These are phyloP conservation scores for Cynoglossus semilaevis DNA, from an alignment of 2,113 vertebrate species.

Conservation along the genomic window DNA sequence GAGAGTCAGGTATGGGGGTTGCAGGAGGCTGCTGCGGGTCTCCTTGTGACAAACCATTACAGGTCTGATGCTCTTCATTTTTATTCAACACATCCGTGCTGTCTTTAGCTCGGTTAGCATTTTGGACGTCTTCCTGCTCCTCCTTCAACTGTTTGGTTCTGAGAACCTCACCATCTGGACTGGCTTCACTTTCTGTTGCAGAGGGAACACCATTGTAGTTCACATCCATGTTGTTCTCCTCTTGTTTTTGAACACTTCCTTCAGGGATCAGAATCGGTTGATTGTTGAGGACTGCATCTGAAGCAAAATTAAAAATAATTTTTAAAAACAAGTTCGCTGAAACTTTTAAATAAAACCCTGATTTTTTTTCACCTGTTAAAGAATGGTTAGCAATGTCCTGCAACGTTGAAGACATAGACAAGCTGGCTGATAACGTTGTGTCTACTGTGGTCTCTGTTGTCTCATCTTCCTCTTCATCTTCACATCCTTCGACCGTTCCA, in stretches of 20 bases:
- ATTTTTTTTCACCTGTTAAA: conserved; percentile 52
- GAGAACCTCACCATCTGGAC: conserved; percentile 53
- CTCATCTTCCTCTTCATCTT: conserved; percentile 75
- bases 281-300: conserved; percentile 4
- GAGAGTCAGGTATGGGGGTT: conserved; percentile 34
- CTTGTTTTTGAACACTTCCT: conserved; percentile 32
- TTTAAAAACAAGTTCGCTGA: too few relatives aligned
- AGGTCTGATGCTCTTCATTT: conserved; percentile 26
- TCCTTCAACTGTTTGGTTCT: conserved; percentile 64
- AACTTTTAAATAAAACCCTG: too few relatives aligned
- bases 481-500: conserved; percentile 65
- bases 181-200: conserved; percentile 61
- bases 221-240: conserved; percentile 69
- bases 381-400: conserved; percentile 54
- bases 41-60: conserved; percentile 17
- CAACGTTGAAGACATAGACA: conserved; percentile 54
- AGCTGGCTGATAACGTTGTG: conserved; percentile 41
- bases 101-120: conserved; percentile 73
- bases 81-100: conserved; percentile 13
- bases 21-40: conserved; percentile 6
- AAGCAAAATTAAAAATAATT: not conserved
- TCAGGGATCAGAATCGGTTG: conserved; percentile 26
- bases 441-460: conserved; percentile 77
- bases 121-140: conserved; percentile 80
- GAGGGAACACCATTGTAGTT: conserved; percentile 81